Conservation (phyloP, 2,797 vertebrate species). For the Melanotaenia boesemani region DNA sequence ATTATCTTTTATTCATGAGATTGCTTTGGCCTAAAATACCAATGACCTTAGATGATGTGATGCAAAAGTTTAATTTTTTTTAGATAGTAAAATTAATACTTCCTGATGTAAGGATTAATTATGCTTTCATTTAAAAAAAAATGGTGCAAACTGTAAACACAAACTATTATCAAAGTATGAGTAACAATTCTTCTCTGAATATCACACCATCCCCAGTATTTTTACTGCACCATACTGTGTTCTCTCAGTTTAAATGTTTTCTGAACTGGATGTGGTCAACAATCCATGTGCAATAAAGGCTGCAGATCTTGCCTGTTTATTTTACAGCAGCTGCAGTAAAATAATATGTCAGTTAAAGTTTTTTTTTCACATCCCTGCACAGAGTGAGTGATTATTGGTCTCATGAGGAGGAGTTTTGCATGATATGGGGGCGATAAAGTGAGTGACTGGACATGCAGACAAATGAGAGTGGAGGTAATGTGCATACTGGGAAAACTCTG, state of each 20-base stretch:
- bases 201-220: background rate
- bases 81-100: too few species aligned
- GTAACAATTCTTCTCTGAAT: background rate
- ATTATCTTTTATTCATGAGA: constrained; percentile 23
- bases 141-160: background rate
- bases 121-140: background rate
- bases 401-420: background rate
- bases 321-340: background rate
- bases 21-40: constrained; percentile 8
- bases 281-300: background rate
- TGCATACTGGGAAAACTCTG: too few species aligned
- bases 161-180: background rate
- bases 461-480: background rate
- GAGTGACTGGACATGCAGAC: background rate
- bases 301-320: background rate
- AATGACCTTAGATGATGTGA: background rate
- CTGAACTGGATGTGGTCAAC: too few species aligned
- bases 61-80: background rate
- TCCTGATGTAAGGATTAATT: background rate
- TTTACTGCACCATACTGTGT: background rate
- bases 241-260: background rate
- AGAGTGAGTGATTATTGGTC: background rate
- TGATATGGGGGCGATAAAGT: background rate
- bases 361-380: background rate
- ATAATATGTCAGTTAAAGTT: background rate